A percentile compares a stretch with the other conserved stretches of the same genome.
phyloP scores from a whole-genome alignment of 2,797 vertebrate genomes.

The Otolemur crassicaudatus region DNA sequence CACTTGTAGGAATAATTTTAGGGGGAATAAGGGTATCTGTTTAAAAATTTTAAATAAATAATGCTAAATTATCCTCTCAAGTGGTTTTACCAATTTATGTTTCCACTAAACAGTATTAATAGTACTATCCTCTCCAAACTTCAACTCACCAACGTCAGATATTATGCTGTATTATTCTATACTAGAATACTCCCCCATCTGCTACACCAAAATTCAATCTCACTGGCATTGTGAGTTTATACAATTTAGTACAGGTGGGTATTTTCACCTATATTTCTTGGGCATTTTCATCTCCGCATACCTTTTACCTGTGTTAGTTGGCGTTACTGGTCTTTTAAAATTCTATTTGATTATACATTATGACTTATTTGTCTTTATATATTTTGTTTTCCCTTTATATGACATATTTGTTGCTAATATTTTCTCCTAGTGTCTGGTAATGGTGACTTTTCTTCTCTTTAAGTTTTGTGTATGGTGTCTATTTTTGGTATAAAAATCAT shows the following conservation, averaged over 20 bases:
- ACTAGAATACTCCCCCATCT: slow-evolving; percentile 47
- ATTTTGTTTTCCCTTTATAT: slow-evolving; percentile 47
- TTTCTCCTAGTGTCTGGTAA: not conserved
- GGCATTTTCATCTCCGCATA: slow-evolving; percentile 10
- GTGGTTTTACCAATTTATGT: not conserved
- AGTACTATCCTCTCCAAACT: not conserved
- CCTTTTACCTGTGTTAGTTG: slow-evolving; percentile 42
- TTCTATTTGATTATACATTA: slow-evolving; percentile 20
- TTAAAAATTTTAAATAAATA: not conserved
- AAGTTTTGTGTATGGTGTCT: not conserved
- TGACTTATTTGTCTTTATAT: not conserved
- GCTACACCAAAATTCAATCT: slow-evolving; percentile 32
- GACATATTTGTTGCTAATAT: slow-evolving; percentile 20
- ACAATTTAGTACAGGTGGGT: slow-evolving; percentile 44
- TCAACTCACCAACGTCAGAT: not conserved
- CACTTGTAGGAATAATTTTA: not conserved
- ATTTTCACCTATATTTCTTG: not conserved
- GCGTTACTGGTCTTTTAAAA: slow-evolving; percentile 43
- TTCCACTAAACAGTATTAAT: not conserved
- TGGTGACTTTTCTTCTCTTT: not conserved
- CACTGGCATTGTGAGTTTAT: slow-evolving; percentile 31
- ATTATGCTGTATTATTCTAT: not conserved
- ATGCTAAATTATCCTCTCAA: slow-evolving; percentile 12
- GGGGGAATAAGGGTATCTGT: not conserved
- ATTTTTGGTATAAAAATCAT: slow-evolving; percentile 6